Percentiles rank a stretch among this genome's conserved stretches.
These are phyloP conservation scores for Andrena marginata DNA, from an alignment of 2,888 invertebrate genomes.

Conservation along the genomic window DNA sequence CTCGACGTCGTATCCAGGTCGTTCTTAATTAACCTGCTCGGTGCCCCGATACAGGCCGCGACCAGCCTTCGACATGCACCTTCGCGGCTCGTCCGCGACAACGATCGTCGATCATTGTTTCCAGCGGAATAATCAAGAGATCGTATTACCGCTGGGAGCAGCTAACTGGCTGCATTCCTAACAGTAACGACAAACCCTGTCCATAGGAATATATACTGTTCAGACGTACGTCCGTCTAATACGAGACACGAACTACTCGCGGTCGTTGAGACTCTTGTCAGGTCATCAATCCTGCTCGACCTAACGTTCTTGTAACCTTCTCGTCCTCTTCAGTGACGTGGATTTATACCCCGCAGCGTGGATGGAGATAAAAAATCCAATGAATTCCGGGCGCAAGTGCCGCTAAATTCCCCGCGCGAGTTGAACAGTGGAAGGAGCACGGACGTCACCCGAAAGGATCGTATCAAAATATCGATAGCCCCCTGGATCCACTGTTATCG, in stretches of 20 bases:
- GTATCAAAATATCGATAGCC: slow-evolving; percentile 43
- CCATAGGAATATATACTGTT: background rate
- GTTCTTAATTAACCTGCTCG: slow-evolving; percentile 72
- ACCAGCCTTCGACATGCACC: slow-evolving; percentile 39
- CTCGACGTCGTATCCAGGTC: slow-evolving; percentile 71
- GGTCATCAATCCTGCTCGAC: too few relatives aligned
- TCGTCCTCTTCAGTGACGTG: too few relatives aligned
- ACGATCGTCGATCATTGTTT: slow-evolving; percentile 11
- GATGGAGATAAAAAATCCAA: background rate
- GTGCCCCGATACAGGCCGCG: slow-evolving; percentile 19
- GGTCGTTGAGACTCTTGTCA: too few relatives aligned
- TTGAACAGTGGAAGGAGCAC: slow-evolving; percentile 24
- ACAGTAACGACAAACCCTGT: background rate
- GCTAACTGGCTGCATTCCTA: too few relatives aligned
- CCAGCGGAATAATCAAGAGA: slow-evolving; percentile 1
- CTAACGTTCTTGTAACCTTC: too few relatives aligned
- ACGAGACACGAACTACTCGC: too few relatives aligned
- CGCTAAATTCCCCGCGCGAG: slow-evolving; percentile 35
- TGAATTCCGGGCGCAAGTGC: background rate
- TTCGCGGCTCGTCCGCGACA: slow-evolving; percentile 26
- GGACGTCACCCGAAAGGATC: slow-evolving; percentile 26
- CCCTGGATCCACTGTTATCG: slow-evolving; percentile 29
- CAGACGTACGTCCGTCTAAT: too few relatives aligned
- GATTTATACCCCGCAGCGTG: too few relatives aligned
- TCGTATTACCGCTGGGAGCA: slow-evolving; percentile 1